Base-by-base conservation (phyloP, 2,797 vertebrate species). In the Leuciscus waleckii region DNA sequence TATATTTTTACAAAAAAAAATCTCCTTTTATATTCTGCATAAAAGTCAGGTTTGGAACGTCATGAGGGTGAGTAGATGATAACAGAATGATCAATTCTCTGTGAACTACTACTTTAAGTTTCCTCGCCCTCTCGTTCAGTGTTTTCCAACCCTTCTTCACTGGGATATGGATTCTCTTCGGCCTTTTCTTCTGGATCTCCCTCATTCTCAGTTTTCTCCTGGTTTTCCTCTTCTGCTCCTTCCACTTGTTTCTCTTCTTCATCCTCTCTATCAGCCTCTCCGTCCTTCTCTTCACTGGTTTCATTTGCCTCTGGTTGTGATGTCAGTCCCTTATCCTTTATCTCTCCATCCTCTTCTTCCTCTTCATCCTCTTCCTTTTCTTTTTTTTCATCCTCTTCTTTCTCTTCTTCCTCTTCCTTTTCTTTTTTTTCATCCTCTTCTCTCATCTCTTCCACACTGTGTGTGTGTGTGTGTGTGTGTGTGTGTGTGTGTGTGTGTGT, bases 281-380 rank as follows among this genome's bases (percentile, higher is more conserved):
- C 29, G 2, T 35, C 23, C 75, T 17, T 35, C 29, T 23, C 37
- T 29, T 29, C 26, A 9, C 54, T 71, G 9, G 26, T 29, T 76
- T 14, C 5, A 16, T 84, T 35, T 68, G 13, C n/a, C 26, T 85
- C 77, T 85, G 46, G 35, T 0, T 84, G 81, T 82, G 61, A 90
- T 87, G 82, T 90, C 70, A 85, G 84, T 85, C 79, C 75, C 74
- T 74, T 63, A 79, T 79, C 85, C 81, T 77, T 49, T 68, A 41
- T 63, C 17, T 85, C 35, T 41, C 51, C 32, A 16, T 37, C 19
- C 14, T 69, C 23, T 58, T 88, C 80, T 26, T 56, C 21, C 13
- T 5, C 56, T 7, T 68, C 37, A 14, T 4, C 71, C 41, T 39
- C 84, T 13, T 26, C 26, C 0, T 10, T 29, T 35, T 26, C n/a